Evolutionary conservation across 2,113 vertebrate genomes (phyloP).

Genomic region (Mionectes macconnelli): DNA sequence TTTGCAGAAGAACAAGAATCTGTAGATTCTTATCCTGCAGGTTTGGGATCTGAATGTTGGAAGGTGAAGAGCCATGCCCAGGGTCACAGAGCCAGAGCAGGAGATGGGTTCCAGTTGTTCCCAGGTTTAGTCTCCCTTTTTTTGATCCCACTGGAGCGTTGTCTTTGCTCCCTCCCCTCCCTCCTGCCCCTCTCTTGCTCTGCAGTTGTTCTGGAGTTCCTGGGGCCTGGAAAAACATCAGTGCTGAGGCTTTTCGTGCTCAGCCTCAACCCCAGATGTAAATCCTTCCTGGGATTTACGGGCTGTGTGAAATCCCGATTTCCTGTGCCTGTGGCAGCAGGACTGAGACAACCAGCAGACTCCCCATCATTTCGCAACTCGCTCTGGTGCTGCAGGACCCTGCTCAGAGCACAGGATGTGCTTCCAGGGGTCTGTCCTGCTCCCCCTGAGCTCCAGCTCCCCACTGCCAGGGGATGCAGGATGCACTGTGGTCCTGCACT

Average conservation of each 20-base stretch:
- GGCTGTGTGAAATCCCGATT: not conserved
- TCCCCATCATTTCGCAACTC: not conserved
- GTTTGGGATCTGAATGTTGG: not conserved
- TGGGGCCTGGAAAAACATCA: not conserved
- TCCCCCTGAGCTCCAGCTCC: not conserved
- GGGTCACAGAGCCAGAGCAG: not conserved
- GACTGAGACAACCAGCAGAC: not conserved
- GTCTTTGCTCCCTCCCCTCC: not conserved
- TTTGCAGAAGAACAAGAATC: not conserved
- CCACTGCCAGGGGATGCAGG: not conserved
- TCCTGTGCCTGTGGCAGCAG: not conserved
- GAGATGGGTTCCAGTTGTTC: not conserved
- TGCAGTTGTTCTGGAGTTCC: not conserved
- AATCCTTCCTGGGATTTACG: not conserved
- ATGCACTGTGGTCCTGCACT: fast-evolving
- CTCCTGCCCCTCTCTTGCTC: not conserved
- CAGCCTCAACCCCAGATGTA: not conserved
- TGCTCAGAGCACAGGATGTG: no score
- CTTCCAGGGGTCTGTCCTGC: not conserved
- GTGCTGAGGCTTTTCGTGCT: not conserved
- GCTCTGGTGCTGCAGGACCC: not conserved
- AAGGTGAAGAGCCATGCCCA: not conserved
- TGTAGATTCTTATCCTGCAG: not conserved
- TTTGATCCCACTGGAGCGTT: not conserved
- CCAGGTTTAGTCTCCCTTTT: not conserved